Percentiles rank a stretch among this genome's conserved stretches.
Evolutionary conservation across 2,113 vertebrate genomes (phyloP).

Genomic region (Passer montanus): DNA sequence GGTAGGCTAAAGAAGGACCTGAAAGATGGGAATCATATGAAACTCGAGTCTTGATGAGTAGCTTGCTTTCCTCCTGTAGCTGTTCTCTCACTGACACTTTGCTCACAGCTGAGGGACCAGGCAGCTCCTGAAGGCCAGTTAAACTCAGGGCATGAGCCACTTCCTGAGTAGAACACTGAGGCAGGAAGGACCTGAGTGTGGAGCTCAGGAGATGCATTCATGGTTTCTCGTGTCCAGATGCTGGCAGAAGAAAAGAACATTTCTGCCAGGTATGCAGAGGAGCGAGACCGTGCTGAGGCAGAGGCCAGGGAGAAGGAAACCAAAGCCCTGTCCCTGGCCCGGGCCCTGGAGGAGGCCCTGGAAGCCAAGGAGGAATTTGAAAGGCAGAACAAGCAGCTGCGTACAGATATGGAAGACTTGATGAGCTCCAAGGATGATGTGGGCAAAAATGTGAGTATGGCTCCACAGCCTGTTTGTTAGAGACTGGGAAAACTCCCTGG

Average conservation of each 20-base stretch:
- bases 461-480: background rate
- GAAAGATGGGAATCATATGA: background rate
- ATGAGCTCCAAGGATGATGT: conserved; percentile 99
- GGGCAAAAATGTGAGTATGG: conserved; percentile 89
- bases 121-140: background rate
- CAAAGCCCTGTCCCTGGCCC: conserved; percentile 89
- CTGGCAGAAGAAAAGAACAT: conserved; percentile 94
- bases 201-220: background rate
- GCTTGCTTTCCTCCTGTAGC: background rate
- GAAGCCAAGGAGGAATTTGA: conserved; percentile 95
- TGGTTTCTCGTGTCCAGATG: conserved; percentile 72
- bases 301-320: conserved; percentile 97
- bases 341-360: conserved; percentile 91
- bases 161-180: background rate
- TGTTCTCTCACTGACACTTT: background rate
- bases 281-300: conserved; percentile 91
- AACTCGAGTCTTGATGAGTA: background rate
- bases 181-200: background rate
- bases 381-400: conserved; percentile 93
- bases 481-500: background rate
- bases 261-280: conserved; percentile 91
- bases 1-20: background rate
- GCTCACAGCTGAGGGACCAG: background rate
- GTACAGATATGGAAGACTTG: conserved; percentile 94
- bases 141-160: background rate